Evolutionary conservation across 2,888 invertebrate genomes (phyloP).

Genomic region (Cryptocephalus primarius): DNA sequence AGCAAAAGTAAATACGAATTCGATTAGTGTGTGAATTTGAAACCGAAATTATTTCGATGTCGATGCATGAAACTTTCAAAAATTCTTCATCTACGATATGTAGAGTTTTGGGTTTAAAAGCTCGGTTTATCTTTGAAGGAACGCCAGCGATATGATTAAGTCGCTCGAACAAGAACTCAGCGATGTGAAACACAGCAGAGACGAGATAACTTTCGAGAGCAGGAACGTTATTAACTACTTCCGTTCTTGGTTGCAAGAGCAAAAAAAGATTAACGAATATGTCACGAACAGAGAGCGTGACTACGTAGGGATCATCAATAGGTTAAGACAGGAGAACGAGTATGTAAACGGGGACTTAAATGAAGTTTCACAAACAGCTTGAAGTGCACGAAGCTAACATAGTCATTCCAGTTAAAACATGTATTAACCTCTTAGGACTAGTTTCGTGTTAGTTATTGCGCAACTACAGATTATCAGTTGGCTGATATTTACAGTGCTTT

Average conservation of each 20-base stretch:
- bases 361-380: too few relatives aligned
- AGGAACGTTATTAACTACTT: slow-evolving; percentile 31
- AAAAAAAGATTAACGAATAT: slow-evolving; percentile 29
- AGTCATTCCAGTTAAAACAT: too few relatives aligned
- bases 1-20: too few relatives aligned
- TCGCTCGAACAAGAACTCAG: slow-evolving; percentile 28
- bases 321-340: slow-evolving; percentile 23
- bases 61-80: background rate
- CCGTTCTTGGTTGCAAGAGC: slow-evolving; percentile 32
- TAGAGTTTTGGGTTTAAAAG: too few relatives aligned
- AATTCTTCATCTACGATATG: too few relatives aligned
- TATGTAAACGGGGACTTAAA: slow-evolving; percentile 11
- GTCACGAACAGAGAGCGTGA: slow-evolving; percentile 17
- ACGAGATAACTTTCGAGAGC: slow-evolving; percentile 32
- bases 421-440: too few relatives aligned
- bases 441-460: too few relatives aligned
- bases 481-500: too few relatives aligned
- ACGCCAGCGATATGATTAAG: slow-evolving; percentile 19
- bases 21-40: background rate
- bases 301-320: slow-evolving; percentile 23
- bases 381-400: too few relatives aligned
- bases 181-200: slow-evolving; percentile 24
- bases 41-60: too few relatives aligned
- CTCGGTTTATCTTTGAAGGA: background rate
- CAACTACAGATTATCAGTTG: too few relatives aligned